A percentile compares a stretch with the other conserved stretches of the same genome.
These are phyloP conservation scores for Pituophis catenifer DNA, from an alignment of 2,113 vertebrate genomes.

Conservation along the genomic window DNA sequence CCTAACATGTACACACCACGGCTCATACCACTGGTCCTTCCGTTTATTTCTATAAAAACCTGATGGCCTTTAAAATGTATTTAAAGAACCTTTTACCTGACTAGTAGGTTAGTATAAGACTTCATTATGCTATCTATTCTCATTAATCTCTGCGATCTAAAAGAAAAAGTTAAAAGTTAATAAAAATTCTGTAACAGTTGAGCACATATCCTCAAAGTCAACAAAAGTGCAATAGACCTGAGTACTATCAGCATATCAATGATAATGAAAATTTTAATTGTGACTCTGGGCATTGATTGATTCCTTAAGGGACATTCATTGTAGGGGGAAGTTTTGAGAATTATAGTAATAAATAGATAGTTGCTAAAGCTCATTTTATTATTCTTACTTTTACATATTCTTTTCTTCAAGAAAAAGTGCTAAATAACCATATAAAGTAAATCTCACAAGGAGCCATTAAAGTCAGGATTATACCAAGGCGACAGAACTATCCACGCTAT, in stretches of 20 bases:
- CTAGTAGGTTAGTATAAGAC: no score
- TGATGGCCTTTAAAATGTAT: no score
- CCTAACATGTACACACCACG: no score
- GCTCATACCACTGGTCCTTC: no score
- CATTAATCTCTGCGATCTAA: background rate
- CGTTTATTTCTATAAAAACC: no score
- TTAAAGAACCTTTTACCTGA: no score
- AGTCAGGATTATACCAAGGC: background rate
- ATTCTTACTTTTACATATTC: background rate
- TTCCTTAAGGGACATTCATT: background rate
- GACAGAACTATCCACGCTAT: background rate
- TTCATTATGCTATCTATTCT: no score
- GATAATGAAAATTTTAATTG: background rate
- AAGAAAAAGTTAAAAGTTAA: background rate
- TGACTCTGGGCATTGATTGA: background rate
- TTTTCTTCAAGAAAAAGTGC: background rate
- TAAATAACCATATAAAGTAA: background rate
- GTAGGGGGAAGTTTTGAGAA: background rate
- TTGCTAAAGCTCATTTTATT: background rate
- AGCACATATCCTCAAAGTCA: background rate
- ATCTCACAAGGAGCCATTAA: background rate
- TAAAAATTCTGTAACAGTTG: background rate
- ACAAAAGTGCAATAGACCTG: background rate
- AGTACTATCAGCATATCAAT: background rate
- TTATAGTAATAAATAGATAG: background rate